phyloP scores from a whole-genome alignment of 2,113 vertebrate species.

The Hippolais icterina region DNA sequence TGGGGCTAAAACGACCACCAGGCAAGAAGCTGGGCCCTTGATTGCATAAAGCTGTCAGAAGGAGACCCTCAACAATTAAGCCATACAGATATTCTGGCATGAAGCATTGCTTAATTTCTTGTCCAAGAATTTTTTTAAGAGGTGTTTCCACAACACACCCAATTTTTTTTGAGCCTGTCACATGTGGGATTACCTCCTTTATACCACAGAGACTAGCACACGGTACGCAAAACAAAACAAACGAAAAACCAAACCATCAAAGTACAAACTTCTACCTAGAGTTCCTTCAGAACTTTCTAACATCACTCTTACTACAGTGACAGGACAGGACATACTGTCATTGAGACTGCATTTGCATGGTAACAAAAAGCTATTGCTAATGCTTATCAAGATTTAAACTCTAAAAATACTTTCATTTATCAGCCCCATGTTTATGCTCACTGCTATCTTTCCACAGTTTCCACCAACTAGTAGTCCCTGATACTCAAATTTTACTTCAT shows the following conservation, averaged over 20 bases:
- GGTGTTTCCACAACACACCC: background rate
- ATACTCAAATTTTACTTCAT: background rate
- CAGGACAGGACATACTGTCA: background rate
- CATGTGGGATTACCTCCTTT: background rate
- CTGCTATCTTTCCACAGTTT: background rate
- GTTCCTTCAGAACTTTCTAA: background rate
- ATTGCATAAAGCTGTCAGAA: background rate
- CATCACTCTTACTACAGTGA: background rate
- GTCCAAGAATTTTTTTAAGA: background rate
- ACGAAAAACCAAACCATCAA: background rate
- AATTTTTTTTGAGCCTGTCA: background rate
- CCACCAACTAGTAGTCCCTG: background rate
- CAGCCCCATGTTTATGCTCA: background rate
- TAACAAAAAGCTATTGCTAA: background rate
- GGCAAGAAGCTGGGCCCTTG: background rate
- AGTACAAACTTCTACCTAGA: background rate
- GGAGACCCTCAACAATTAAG: conserved; percentile 1
- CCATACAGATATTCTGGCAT: background rate
- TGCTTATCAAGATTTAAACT: background rate
- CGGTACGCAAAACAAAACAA: background rate
- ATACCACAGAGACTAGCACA: background rate
- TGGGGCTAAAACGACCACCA: background rate
- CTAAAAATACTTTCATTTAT: background rate
- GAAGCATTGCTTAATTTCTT: background rate
- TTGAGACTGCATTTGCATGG: background rate